These are phyloP conservation scores for Drosophila quinaria DNA, from an alignment of 2,888 invertebrate species.

Conservation along the genomic window DNA sequence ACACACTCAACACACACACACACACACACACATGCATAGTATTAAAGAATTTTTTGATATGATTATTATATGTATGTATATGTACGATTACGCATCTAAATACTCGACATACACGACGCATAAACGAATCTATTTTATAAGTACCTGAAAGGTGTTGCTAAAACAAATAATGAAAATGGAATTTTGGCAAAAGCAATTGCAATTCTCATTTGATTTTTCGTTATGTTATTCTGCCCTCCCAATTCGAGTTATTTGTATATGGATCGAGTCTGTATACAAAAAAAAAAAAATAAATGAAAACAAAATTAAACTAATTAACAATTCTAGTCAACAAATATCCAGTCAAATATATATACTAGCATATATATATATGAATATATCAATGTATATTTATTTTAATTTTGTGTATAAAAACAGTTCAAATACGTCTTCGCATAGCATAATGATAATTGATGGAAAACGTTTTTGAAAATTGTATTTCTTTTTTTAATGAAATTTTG, in stretches of 20 bases:
- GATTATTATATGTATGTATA: conserved; percentile 3
- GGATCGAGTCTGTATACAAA: conserved; percentile 30
- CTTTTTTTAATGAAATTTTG: conserved; percentile 34
- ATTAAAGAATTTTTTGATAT: conserved; percentile 39
- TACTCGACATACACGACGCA: conserved; percentile 35
- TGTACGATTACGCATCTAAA: conserved; percentile 24
- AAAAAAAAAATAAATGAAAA: conserved; percentile 23
- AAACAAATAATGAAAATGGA: conserved; percentile 23
- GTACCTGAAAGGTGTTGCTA: conserved; percentile 68
- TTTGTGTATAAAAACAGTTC: conserved; percentile 33
- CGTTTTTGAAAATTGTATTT: conserved; percentile 10
- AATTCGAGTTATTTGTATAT: conserved; percentile 26
- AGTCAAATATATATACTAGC: conserved; percentile 13
- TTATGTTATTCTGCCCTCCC: conserved; percentile 16
- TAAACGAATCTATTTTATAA: conserved; percentile 59
- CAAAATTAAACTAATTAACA: conserved; percentile 9
- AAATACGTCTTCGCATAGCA: conserved; percentile 56
- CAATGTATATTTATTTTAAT: conserved; percentile 10
- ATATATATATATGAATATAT: conserved; percentile 4
- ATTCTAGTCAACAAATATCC: conserved; percentile 45
- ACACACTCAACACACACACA: conserved; percentile 8
- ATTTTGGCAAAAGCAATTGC: conserved; percentile 32
- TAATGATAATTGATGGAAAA: conserved; percentile 32
- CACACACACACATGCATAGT: conserved; percentile 30
- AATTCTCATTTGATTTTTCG: conserved; percentile 41